Evolutionary conservation across 2,888 invertebrate species (phyloP), one percentile per base, ranked within the genome.

Genomic region (Siphonodentalium dalli): DNA sequence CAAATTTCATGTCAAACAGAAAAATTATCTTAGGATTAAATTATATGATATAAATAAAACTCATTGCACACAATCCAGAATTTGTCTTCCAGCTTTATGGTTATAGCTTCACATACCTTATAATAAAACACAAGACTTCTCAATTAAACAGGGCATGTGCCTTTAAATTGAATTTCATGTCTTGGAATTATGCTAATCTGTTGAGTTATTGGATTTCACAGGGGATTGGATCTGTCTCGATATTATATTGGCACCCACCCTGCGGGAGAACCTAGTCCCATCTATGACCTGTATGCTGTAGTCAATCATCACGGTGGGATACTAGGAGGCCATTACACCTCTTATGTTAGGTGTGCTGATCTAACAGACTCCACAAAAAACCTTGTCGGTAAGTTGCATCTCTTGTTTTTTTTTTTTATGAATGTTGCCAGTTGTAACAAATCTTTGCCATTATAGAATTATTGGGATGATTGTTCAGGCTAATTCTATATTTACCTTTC

Each of bases 281-380:
- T 82, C 3, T 85, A 85, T 66, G 85, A 85, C 63, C 72, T 85
- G 52, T 84, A 82, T 59, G 85, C 82, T 9, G 84, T 85, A 3
- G 81, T 85, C 37, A 84, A 84, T 69, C 84, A 84, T 66, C 76
- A 80, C 53, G 84, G 81, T 38, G 82, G 79, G 42, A 80, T 82
- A 40, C 70, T 81, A 43, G 83, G 84, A 9, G 85, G 85, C 13
- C 85, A 85, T 66, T 85, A 85, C 71, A 83, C 85, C 7, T 74
- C 83, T 2, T 82, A 74, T 66, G 84, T 83, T 3, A 70, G 83
- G 15, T 78, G 82, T 40, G 72, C 81, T 15, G 77, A 80, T 35
- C 58, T 54, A 27, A 61, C 61, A n/a, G 72, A 77, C 45, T 64
- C 70, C 3, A 66, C 69, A n/a, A 68, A 70, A 34, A 80, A 76